Evolutionary conservation across 2,113 vertebrate genomes (phyloP), one percentile per base, ranked within the genome.

Genomic region (Eclectus roratus): DNA sequence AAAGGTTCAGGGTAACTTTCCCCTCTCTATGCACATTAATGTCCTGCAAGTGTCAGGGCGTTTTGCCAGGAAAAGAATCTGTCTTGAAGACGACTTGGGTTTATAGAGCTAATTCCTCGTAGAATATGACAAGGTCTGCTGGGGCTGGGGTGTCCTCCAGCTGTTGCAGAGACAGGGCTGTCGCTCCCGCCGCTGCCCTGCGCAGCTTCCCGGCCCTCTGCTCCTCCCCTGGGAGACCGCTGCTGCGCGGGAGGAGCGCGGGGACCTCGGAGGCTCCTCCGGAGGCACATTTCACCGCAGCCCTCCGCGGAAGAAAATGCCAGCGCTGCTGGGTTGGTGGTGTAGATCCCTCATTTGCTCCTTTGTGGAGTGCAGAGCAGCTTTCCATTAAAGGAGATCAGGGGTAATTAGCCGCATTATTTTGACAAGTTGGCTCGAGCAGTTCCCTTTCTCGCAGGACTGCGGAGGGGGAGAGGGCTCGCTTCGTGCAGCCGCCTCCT

Each of bases 331-430:
- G 89, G 64, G 91, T 58, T 93, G 96, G 86, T 96, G 93, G 91
- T 96, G 88, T 79, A 97, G 98, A 96, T 86, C 92, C 93, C 96
- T 98, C 97, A 97, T 98, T 98, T 97, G 97, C 97, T 98, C 89
- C 92, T 98, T 97, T 98, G 97, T 97, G 95, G 97, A 94, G 76
- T 97, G 97, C 97, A 96, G 97, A 97, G 96, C 97, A 97, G 96
- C 97, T 97, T 97, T 97, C 98, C 97, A 98, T 98, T 98, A 98
- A 98, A 97, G 97, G 97, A 97, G 97, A 98, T 98, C 98, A 98
- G 97, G 96, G 93, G 97, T 98, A 98, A 98, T 98, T 98, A 98
- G 98, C 98, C 96, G 97, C 97, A 97, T 98, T 98, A 98, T 98
- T 98, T 98, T 98, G 98, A 98, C 98, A 98, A 98, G 98, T 91